Conservation (phyloP, 2,888 invertebrate species). For the Heterodera filipjevi region DNA sequence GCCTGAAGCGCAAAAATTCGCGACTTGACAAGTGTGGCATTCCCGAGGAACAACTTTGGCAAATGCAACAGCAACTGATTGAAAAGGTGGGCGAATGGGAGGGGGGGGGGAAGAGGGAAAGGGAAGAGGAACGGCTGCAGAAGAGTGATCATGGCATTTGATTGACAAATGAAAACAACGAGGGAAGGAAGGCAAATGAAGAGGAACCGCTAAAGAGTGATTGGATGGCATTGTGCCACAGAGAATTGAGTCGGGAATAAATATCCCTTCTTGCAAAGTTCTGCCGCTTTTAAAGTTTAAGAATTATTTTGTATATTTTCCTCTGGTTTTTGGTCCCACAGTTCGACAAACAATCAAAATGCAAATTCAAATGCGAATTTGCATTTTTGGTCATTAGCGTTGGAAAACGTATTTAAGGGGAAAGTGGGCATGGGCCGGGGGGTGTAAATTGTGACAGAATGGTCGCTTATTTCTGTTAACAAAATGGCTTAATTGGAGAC, state of each 20-base stretch:
- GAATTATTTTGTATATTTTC: no score
- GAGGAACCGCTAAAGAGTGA: not conserved
- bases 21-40: conserved; percentile 95
- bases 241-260: no score
- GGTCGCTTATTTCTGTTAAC: no score
- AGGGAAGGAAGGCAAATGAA: not conserved
- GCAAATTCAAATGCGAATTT: not conserved
- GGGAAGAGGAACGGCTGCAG: not conserved
- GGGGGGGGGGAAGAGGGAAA: not conserved
- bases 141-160: no score
- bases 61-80: conserved; percentile 96
- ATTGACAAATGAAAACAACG: not conserved
- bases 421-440: no score
- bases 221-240: no score
- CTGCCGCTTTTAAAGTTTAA: no score
- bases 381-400: not conserved
- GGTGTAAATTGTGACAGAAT: no score
- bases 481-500: no score
- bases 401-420: not conserved
- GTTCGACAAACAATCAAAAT: not conserved
- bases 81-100: conserved; percentile 73
- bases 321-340: not conserved
- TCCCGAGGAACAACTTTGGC: conserved; percentile 91
- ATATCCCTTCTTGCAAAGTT: no score
- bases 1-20: conserved; percentile 85